Evolutionary conservation across 2,888 invertebrate genomes (phyloP).

Genomic region (Eulithis prunata): DNA sequence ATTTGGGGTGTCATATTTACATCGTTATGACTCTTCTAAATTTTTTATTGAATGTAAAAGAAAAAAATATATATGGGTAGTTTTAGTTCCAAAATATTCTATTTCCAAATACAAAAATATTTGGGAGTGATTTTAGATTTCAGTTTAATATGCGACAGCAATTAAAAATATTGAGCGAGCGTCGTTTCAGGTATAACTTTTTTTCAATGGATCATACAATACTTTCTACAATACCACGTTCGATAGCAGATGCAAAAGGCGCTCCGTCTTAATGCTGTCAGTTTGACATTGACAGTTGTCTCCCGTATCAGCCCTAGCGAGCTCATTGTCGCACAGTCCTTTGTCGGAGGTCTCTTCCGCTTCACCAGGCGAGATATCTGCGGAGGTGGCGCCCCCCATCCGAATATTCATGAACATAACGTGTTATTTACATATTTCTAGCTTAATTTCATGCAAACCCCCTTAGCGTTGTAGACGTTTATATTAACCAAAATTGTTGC

Average conservation of each 20-base stretch:
- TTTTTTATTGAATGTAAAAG: too few relatives aligned
- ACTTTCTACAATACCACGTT: not conserved
- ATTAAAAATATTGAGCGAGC: too few relatives aligned
- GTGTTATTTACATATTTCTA: slow-evolving; percentile 49
- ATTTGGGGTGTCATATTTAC: slow-evolving; percentile 14
- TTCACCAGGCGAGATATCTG: slow-evolving; percentile 75
- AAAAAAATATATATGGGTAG: too few relatives aligned
- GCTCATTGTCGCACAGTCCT: slow-evolving; percentile 77
- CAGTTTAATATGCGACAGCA: too few relatives aligned
- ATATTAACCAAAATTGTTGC: slow-evolving; percentile 27
- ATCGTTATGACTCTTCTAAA: not conserved
- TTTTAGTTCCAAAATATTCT: too few relatives aligned
- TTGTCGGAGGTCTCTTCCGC: slow-evolving; percentile 80
- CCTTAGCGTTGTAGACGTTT: slow-evolving; percentile 18
- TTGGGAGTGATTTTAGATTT: too few relatives aligned
- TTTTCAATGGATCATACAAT: not conserved
- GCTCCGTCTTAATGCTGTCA: not conserved
- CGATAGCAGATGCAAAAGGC: not conserved
- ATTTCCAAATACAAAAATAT: too few relatives aligned
- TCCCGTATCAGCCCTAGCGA: slow-evolving; percentile 54
- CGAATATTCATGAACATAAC: slow-evolving; percentile 64
- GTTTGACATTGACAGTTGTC: slow-evolving; percentile 13
- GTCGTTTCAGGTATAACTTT: too few relatives aligned
- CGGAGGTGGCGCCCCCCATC: slow-evolving; percentile 60
- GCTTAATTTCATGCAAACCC: slow-evolving; percentile 43